phyloP scores from a whole-genome alignment of 1,140 invertebrate genomes.

The Psix sp. region DNA sequence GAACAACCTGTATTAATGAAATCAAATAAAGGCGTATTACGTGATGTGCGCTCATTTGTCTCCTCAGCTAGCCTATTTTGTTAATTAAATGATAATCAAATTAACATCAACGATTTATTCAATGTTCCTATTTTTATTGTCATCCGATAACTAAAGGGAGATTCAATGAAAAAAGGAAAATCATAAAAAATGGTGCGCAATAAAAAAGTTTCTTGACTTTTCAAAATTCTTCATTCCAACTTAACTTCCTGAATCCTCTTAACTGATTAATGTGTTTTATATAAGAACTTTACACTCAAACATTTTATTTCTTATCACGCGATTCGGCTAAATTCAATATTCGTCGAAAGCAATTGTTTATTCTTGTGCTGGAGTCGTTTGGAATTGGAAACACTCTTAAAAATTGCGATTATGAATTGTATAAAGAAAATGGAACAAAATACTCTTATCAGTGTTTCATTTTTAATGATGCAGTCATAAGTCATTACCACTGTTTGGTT shows the following conservation, averaged over 20 bases:
- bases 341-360: slow-evolving; percentile 23
- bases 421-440: slow-evolving; percentile 47
- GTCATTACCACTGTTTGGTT: slow-evolving; percentile 38
- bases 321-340: slow-evolving; percentile 11
- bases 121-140: too few relatives aligned
- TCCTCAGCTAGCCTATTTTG: slow-evolving; percentile 8
- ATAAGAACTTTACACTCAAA: slow-evolving; percentile 1
- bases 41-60: slow-evolving; percentile 33
- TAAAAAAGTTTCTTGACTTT: too few relatives aligned
- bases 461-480: slow-evolving; percentile 37
- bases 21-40: slow-evolving; percentile 54
- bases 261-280: slow-evolving; percentile 15
- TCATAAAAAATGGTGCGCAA: too few relatives aligned
- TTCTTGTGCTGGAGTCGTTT: slow-evolving; percentile 5
- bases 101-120: too few relatives aligned
- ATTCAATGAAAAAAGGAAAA: too few relatives aligned
- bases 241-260: not conserved
- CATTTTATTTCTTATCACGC: slow-evolving; percentile 15
- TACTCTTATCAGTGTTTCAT: slow-evolving; percentile 46
- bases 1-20: slow-evolving; percentile 40
- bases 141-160: too few relatives aligned
- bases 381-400: slow-evolving; percentile 25
- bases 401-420: slow-evolving; percentile 42
- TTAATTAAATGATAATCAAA: too few relatives aligned
- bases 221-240: too few relatives aligned